Base-by-base conservation (phyloP, 2,113 vertebrate species). In the Passer domesticus region DNA sequence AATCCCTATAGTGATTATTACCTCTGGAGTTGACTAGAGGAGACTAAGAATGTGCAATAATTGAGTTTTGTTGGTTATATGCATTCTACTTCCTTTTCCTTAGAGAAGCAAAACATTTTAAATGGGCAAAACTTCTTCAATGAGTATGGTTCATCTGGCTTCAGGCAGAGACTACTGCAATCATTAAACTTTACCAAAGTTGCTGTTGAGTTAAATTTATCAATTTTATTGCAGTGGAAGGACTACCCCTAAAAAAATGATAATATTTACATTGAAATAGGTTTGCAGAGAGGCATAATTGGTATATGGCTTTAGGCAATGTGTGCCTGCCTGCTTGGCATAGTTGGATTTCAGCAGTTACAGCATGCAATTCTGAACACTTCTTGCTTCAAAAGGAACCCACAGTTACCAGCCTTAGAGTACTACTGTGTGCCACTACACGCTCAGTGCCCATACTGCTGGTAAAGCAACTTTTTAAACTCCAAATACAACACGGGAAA, bases 1-100 rank as follows among this genome's bases (percentile, higher is more conserved):
- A 97, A 92, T 98, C 96, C 93, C 97, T 92, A 86, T 97, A 97
- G 97, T 96, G 97, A 98, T 97, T 96, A 98, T 97, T 95, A 97
- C 89, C 93, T 95, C 95, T 97, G 88, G 72, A 92, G 94, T 58
- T 97, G 83, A 94, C 94, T 95, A 96, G 93, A 97, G 92, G 62
- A 95, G 89, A 83, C 83, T 95, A 92, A 96, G 93, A 97, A 96
- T 95, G 75, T 77, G 88, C 78, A 97, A 85, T 96, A 97, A 97
- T 94, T 97, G 92, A 97, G 95, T 97, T 96, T 78, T 96, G 75
- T 96, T 96, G 92, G 95, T 96, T 96, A 89, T 77, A 78, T 83
- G 81, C 60, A 73, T 91, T 97, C 94, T 94, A 86, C 77, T 96
- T 97, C 86, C 84, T 89, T 89, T 89, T 95, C 94, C 73, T 95